Evolutionary conservation across 2,113 vertebrate genomes (phyloP).

Genomic region (Ia io): DNA sequence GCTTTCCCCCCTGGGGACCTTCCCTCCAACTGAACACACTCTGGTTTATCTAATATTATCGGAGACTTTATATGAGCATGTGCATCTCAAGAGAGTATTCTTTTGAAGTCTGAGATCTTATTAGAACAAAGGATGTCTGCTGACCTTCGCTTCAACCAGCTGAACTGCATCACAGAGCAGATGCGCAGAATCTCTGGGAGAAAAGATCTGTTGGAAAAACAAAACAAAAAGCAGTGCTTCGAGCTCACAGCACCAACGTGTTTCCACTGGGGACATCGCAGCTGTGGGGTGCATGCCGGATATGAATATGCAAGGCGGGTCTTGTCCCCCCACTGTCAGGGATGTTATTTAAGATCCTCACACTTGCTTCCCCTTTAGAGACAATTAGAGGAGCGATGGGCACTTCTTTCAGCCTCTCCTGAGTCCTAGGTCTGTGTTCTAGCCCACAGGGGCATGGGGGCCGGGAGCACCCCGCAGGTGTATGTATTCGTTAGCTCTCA

Average conservation of each 20-base stretch:
- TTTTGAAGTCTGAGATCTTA: conserved; percentile 71
- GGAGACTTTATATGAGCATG: conserved; percentile 43
- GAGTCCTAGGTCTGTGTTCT: not conserved
- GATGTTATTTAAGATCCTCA: not conserved
- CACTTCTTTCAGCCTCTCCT: not conserved
- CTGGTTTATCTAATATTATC: conserved; percentile 61
- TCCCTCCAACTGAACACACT: conserved; percentile 46
- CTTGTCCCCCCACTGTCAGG: not conserved
- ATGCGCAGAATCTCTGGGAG: conserved; percentile 54
- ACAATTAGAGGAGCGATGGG: not conserved
- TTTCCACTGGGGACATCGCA: not conserved
- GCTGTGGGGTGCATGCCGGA: not conserved
- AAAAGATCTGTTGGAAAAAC: conserved; percentile 14
- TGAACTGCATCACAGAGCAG: conserved; percentile 63
- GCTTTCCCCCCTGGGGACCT: not conserved
- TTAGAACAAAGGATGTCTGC: conserved; percentile 63
- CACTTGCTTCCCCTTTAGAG: not conserved
- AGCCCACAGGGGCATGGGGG: not conserved
- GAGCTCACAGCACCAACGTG: not conserved
- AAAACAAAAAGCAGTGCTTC: conserved; percentile 17
- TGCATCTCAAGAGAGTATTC: conserved; percentile 54
- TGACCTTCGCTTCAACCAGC: conserved; percentile 59
- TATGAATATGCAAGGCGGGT: not conserved
- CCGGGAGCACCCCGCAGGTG: not conserved
- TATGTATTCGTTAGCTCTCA: not conserved